These are phyloP conservation scores for Trachops cirrhosus DNA, from an alignment of 2,797 vertebrate species.

Conservation along the genomic window DNA sequence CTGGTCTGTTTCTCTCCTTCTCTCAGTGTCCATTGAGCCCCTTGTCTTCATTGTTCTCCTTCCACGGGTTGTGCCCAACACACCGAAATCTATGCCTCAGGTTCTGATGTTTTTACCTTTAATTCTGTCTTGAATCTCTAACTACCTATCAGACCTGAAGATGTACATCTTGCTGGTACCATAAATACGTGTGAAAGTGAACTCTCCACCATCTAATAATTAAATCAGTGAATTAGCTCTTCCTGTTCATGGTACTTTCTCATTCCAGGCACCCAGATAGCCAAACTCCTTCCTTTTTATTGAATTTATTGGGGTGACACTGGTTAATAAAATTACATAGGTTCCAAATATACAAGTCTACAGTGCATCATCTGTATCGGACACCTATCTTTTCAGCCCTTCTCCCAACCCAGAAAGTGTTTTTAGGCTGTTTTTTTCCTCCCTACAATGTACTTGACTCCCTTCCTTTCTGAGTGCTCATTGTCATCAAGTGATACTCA, in stretches of 20 bases:
- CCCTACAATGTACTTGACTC: not conserved
- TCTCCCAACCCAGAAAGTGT: not conserved
- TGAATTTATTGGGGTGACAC: not conserved
- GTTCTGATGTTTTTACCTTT: not conserved
- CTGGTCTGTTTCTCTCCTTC: not conserved
- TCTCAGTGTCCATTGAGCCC: not conserved
- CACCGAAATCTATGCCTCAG: not conserved
- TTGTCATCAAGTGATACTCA: not conserved
- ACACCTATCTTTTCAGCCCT: not conserved
- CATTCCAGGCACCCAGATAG: not conserved
- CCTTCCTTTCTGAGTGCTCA: not conserved
- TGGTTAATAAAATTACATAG: not conserved
- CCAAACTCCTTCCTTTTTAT: not conserved
- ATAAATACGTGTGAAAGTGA: not conserved
- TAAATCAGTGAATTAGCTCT: not conserved
- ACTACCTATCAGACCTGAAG: not conserved
- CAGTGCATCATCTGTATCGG: not conserved
- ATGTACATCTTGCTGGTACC: not conserved
- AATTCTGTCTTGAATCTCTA: not conserved
- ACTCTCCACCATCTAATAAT: not conserved
- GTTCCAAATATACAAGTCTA: not conserved
- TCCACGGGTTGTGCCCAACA: not conserved
- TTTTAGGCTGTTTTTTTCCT: not conserved
- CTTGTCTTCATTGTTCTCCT: not conserved
- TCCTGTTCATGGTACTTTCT: not conserved